Evolutionary conservation across 2,797 vertebrate genomes (phyloP).

Genomic region (Danio choprae): DNA sequence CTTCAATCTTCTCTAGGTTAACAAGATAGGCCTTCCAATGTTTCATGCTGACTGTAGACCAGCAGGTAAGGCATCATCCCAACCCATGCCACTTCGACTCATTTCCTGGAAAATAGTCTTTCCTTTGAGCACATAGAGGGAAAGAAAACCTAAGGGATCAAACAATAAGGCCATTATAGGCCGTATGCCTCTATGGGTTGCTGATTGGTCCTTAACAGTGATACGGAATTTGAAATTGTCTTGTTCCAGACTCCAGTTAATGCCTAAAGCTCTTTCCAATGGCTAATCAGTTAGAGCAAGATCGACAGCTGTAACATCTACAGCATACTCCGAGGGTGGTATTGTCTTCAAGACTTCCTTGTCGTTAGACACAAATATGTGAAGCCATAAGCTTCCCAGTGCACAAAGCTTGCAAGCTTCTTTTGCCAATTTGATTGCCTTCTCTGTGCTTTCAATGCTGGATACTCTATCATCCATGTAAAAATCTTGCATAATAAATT

Average conservation of each 20-base stretch:
- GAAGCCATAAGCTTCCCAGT: not conserved
- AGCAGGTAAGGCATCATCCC: slow-evolving; percentile 7
- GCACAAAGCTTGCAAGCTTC: not conserved
- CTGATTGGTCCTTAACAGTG: not conserved
- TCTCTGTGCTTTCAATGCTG: not conserved
- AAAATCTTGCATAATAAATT: slow-evolving; percentile 35
- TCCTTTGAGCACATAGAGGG: not conserved
- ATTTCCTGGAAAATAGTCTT: slow-evolving; percentile 8
- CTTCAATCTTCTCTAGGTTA: not conserved
- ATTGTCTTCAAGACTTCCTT: not conserved
- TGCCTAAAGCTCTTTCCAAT: slow-evolving; percentile 3
- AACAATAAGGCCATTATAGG: not conserved
- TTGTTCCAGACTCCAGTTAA: not conserved
- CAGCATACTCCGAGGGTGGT: not conserved
- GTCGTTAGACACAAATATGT: not conserved
- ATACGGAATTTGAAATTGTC: not conserved
- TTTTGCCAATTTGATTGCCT: not conserved
- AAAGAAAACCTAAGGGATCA: not conserved
- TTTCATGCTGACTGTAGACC: not conserved
- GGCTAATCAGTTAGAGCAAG: not conserved
- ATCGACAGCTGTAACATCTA: not conserved
- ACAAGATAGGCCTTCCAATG: not conserved
- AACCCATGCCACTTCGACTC: slow-evolving; percentile 3
- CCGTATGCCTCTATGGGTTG: not conserved
- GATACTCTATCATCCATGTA: slow-evolving; percentile 36